Base-by-base conservation (phyloP, 23 tunicate species). In the Styela clava region DNA sequence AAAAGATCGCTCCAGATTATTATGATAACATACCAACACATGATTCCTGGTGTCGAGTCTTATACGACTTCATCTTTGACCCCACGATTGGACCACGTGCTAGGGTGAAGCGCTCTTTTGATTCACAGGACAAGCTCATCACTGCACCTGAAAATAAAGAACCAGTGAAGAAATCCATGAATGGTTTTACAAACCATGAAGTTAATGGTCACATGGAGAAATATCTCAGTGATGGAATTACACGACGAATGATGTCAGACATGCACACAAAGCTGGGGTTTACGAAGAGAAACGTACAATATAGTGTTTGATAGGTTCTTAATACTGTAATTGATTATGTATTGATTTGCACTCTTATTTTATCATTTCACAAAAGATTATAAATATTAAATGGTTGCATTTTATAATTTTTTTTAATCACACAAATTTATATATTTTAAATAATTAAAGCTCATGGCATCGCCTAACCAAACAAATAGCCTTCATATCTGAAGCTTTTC, bases 1-100 rank as follows among this genome's bases (percentile, higher is more conserved):
- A 86, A 79, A 95, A 89, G 64, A 95, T 95, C 34, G 99, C 96
- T 25, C 99, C 99, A 3, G 99, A 95, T 84, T 95, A 35, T 74
- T 95, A 95, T 78, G 92, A 95, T 33, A 85, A 95, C 67, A 63
- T 95, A n/a, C 99, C 99, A 23, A 36, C 35, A 30, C 94, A 89
- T 74, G 84, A 85, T 44, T 89, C 95, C 3, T 95, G 99, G 99
- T 89, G 95, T 83, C 83, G 85, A 78, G 99, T 95, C 0, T 65
- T 95, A 36, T 95, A 83, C 82, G 96, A 95, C 51, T 95, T 89
- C 74, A 89, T 95, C 27, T 89, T 95, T 64, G 99, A 95, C 63
- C 96, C 95, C 3, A 77, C 91, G 26, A 89, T 89, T 56, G 99
- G 99, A 18, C 99, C 99, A 2, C 79, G 37, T 61, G 89, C 89